Conservation (phyloP, 2,888 invertebrate species). For the Choristoneura rosaceana region DNA sequence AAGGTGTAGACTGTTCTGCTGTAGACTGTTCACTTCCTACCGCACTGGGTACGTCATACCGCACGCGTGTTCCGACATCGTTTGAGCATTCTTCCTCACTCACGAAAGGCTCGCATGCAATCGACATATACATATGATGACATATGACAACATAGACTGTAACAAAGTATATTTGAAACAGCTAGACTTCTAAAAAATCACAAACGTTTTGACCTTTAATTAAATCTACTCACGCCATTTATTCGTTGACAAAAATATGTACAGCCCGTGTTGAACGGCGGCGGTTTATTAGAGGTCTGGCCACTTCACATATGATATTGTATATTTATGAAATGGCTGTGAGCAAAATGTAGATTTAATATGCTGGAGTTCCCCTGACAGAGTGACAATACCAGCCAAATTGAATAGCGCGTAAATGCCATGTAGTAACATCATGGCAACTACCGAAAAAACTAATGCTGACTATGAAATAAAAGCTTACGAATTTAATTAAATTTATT, state of each 20-base stretch:
- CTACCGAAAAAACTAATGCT: not conserved
- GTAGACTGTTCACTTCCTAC: not conserved
- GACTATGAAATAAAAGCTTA: too few relatives aligned
- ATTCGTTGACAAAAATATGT: not conserved
- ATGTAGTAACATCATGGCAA: not conserved
- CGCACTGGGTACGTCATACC: not conserved
- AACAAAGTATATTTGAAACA: constrained; percentile 15
- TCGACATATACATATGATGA: not conserved
- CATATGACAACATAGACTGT: constrained; percentile 29
- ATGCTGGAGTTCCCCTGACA: constrained; percentile 23
- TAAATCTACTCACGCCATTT: not conserved
- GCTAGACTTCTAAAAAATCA: constrained; percentile 23
- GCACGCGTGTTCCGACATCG: not conserved
- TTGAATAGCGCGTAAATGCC: not conserved
- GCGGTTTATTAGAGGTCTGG: constrained; percentile 29
- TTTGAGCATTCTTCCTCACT: constrained; percentile 21
- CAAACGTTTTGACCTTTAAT: not conserved
- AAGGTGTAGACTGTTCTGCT: constrained; percentile 8
- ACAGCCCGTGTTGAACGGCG: not conserved
- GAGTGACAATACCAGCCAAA: constrained; percentile 8
- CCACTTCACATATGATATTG: constrained; percentile 17
- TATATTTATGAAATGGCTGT: constrained; percentile 39
- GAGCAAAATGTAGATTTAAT: constrained; percentile 35
- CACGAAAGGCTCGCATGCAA: constrained; percentile 15
- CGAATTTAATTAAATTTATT: too few relatives aligned